Evolutionary conservation across 1,140 invertebrate genomes (phyloP), one percentile per base, ranked within the genome.

Genomic region (Microplitis demolitor): DNA sequence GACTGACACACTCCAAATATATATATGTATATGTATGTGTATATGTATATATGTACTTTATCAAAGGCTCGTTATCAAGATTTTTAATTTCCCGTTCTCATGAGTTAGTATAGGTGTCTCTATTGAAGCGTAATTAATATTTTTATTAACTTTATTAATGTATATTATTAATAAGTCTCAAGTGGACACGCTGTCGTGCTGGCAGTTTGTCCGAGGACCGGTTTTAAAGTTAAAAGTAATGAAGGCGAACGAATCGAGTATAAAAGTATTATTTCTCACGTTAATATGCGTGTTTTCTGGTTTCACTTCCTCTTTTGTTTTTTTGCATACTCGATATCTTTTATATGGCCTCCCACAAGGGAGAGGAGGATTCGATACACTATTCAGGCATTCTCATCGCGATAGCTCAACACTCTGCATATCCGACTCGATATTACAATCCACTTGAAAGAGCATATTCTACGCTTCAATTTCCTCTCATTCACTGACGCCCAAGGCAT

Each of bases 31-130:
- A 45, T 8, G 5, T 9, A 45, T 8, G 9, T 39, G 5, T 8
- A 39, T 39, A 8, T 39, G 37, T 11, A 45, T 45, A 45, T 45
- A 24, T 24, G 24, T 70, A 70, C 45, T 63, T 71, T 64, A 71
- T 71, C 69, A 71, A 71, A 64, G 69, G 63, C 69, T 71, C 50
- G 69, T 71, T 71, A 71, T 71, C 69, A 63, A 61, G n/a, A 45
- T 54, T 63, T 63, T 33, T 63, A 63, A 63, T 64, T 70, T 62
- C 39, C 58, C 68, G 16, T 51, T 70, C 58, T 70, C 69, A 63
- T 50, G 24, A 51, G 60, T 14, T 24, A 51, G 5, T 13, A 9
- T 60, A 24, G 24, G 35, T 60, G 68, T 71, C 69, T 63, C 61
- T 63, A 64, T 64, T 61, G 39, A 69, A 35, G n/a, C 33, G 31